Evolutionary conservation across 2,113 vertebrate genomes (phyloP).

Genomic region (Quiscalus mexicanus): DNA sequence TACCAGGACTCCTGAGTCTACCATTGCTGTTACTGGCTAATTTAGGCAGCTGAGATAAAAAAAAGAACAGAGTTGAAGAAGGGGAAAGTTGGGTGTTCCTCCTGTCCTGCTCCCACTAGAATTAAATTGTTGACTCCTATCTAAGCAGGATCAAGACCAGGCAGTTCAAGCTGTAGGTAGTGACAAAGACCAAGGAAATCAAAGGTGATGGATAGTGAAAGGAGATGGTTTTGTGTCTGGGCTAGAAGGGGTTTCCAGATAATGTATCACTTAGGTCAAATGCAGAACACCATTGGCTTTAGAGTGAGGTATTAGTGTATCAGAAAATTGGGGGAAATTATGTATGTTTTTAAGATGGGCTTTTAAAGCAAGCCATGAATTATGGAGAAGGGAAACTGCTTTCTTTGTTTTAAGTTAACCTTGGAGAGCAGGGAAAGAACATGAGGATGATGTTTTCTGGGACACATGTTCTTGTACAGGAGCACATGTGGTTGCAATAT

Average conservation of each 20-base stretch:
- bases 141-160: not conserved
- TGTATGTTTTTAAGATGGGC: constrained; percentile 65
- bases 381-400: constrained; percentile 55
- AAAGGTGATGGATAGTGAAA: constrained; percentile 38
- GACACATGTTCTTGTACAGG: not conserved
- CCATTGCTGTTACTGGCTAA: not conserved
- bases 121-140: not conserved
- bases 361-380: constrained; percentile 68
- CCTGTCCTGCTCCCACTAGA: not conserved
- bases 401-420: constrained; percentile 65
- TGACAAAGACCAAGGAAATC: constrained; percentile 51
- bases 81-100: not conserved
- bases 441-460: not conserved
- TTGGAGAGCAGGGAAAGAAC: constrained; percentile 32
- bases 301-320: constrained; percentile 68
- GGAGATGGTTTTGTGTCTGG: constrained; percentile 26
- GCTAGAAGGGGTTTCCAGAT: constrained; percentile 29
- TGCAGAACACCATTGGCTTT: constrained; percentile 63
- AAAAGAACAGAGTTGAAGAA: not conserved
- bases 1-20: not conserved
- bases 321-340: constrained; percentile 71
- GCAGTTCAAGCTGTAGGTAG: constrained; percentile 12
- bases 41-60: not conserved
- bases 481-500: not conserved
- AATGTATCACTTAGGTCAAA: constrained; percentile 66